Base-by-base conservation (phyloP, 2,888 invertebrate genomes). In the Lasioglossum zephyrum region DNA sequence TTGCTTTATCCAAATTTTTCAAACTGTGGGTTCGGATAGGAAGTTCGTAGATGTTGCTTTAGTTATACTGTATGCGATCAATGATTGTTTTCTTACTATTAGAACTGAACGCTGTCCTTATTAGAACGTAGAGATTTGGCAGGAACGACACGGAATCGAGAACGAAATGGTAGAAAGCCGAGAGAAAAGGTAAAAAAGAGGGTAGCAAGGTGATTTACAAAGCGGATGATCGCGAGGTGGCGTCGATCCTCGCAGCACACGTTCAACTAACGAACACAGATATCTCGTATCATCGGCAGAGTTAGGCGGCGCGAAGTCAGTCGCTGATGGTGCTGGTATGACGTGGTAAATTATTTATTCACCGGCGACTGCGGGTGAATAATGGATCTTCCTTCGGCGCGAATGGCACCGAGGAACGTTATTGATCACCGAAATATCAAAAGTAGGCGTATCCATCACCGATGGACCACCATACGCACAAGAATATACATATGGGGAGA, bases 391-490 rank as follows among this genome's bases (percentile, higher is more conserved):
- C 90, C 91, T 92, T 91, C 88, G 88, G 87, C 86, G 89, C 90
- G 92, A 89, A 92, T 83, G 89, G 87, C 91, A 91, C 89, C 89
- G 90, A 89, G 90, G 81, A 88, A 84, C 86, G 93, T 94, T 94
- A 94, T 93, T 93, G 93, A 94, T 94, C 93, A 93, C 92, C 92
- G 91, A 93, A 94, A 93, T 93, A 94, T 93, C 92, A 93, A 93
- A 92, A 92, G 92, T 93, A 91, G 93, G 93, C 92, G 93, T 93
- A 93, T 93, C 92, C 92, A 93, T 93, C 93, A 93, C 89, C 91
- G 89, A 91, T 87, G 89, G 91, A 91, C 89, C 91, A 87, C 87
- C 90, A 80, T 85, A 86, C 77, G 88, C 83, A 76, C 69, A 74
- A 69, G 31, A 18, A 13, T 9, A 47, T 16, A 47, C 16, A 47